Evolutionary conservation across 2,888 invertebrate species (phyloP).

Genomic region (Tridacna gigas): DNA sequence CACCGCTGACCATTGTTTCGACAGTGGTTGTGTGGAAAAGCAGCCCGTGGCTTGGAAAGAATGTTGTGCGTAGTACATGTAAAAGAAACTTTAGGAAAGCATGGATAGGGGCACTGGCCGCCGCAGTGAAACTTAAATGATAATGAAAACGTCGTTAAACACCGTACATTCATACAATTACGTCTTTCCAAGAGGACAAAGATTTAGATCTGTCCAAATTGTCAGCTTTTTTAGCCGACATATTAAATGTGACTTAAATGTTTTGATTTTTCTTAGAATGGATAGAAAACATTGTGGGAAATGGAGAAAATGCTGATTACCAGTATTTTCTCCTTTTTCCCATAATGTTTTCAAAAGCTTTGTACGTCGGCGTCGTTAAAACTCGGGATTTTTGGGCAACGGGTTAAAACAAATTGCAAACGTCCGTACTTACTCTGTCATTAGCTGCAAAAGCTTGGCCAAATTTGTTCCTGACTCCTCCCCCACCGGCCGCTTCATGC

Average conservation of each 20-base stretch:
- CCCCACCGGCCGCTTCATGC: slow-evolving; percentile 51
- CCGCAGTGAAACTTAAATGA: neutral
- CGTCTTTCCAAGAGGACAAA: too few species aligned
- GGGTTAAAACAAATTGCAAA: neutral
- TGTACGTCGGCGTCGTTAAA: neutral
- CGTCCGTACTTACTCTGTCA: slow-evolving; percentile 8
- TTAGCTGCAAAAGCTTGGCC: slow-evolving; percentile 50
- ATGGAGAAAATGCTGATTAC: too few species aligned
- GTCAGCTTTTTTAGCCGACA: neutral
- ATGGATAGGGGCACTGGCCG: neutral
- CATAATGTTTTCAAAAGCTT: neutral
- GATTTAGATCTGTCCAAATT: too few species aligned
- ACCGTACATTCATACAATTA: neutral
- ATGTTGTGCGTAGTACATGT: too few species aligned
- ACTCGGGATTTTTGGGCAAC: neutral
- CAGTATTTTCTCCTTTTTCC: neutral
- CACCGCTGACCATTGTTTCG: too few species aligned
- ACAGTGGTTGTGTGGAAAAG: too few species aligned
- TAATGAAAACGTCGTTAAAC: neutral
- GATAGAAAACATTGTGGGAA: too few species aligned
- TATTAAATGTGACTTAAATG: neutral
- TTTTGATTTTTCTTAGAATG: too few species aligned
- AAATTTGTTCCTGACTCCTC: slow-evolving; percentile 61
- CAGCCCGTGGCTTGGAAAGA: too few species aligned
- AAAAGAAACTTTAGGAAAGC: too few species aligned